A percentile compares a stretch with the other conserved stretches of the same genome.
These are phyloP conservation scores for Chamaea fasciata DNA, from an alignment of 2,113 vertebrate genomes.

Conservation along the genomic window DNA sequence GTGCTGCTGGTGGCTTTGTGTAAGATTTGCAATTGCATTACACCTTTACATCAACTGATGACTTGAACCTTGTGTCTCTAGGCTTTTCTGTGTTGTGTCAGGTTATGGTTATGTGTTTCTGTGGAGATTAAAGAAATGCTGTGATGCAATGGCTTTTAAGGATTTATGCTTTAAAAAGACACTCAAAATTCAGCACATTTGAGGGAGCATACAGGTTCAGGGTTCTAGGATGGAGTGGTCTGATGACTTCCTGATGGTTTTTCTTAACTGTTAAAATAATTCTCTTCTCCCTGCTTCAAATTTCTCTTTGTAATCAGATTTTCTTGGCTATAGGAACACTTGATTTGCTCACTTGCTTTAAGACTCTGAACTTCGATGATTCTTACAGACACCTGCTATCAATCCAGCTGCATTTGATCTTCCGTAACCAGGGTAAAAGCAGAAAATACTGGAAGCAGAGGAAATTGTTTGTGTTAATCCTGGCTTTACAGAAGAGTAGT, in stretches of 20 bases:
- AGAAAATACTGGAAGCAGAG: not conserved
- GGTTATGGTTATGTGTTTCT: not conserved
- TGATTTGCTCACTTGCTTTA: not conserved
- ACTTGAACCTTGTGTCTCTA: not conserved
- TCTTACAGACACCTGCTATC: not conserved
- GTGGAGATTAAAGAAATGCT: not conserved
- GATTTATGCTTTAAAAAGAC: not conserved
- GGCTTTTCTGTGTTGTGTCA: not conserved
- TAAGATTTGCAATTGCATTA: not conserved
- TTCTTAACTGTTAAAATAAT: not conserved
- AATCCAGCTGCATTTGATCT: not conserved
- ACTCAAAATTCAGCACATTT: not conserved
- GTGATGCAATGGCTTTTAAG: not conserved
- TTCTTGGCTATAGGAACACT: not conserved
- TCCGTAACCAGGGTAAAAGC: not conserved
- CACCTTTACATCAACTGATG: not conserved
- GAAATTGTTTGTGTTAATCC: not conserved
- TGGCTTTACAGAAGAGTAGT: not conserved
- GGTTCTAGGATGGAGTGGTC: not conserved
- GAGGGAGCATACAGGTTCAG: not conserved
- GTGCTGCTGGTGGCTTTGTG: not conserved
- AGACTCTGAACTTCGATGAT: not conserved
- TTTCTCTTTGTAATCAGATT: not conserved
- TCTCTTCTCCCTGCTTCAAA: not conserved
- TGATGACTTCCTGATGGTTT: not conserved